Base-by-base conservation (phyloP, 2,113 vertebrate genomes). In the Leucosticte australis region DNA sequence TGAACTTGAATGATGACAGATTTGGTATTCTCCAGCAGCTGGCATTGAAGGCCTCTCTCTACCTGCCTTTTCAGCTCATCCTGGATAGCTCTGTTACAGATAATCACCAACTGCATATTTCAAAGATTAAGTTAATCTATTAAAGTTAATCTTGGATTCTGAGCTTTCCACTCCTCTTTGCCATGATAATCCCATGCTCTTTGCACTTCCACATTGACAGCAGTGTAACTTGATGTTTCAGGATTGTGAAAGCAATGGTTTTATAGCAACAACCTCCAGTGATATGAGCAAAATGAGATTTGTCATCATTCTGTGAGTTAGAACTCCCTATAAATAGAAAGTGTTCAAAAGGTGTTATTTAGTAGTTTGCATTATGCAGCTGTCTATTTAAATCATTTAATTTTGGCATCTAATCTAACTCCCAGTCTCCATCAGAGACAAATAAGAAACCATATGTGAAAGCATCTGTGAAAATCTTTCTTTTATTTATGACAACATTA, bases 401-500 rank as follows among this genome's bases (percentile, higher is more conserved):
- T 98, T 98, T 97, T 98, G 97, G 95, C 97, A 98, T 97, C 97
- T 97, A 96, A 97, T 98, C 94, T 94, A 98, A 98, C 95, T 98
- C 95, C 62, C 87, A 94, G 87, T 96, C 97, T 98, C 94, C 97
- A 97, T 98, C 96, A 95, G 97, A 98, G 97, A 97, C 95, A 97
- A 98, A 97, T 98, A 98, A 97, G 98, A 98, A 98, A 98, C 98
- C 98, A 98, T 98, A 98, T 98, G 98, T 85, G 95, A 97, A 97
- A 96, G 97, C 98, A 98, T 98, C 98, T 98, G 98, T 96, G 97
- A 97, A 98, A 98, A 97, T 97, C 96, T 98, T 96, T 97, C 96
- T 97, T 98, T 98, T 97, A 98, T 98, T 98, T 98, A 98, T 98
- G 97, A 98, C 95, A 97, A 96, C 97, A 98, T 98, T 98, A 98